Evolutionary conservation across 2,888 invertebrate species (phyloP).

Genomic region (Scaptomyza reducta): DNA sequence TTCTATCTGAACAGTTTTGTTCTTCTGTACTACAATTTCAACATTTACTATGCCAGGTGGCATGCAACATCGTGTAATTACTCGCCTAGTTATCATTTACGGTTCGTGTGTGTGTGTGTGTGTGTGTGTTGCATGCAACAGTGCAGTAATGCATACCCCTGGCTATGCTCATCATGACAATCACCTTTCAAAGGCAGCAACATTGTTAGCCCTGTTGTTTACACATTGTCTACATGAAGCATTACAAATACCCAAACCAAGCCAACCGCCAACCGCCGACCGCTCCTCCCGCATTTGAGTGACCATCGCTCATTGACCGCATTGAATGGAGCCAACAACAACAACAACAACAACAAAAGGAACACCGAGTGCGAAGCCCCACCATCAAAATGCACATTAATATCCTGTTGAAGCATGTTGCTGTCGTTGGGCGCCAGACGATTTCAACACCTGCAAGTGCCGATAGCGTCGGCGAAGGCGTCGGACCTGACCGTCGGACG

Average conservation of each 20-base stretch:
- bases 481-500: constrained; percentile 2
- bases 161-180: constrained; percentile 15
- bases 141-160: too few relatives aligned
- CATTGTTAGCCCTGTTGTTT: constrained; percentile 67
- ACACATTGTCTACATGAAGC: constrained; percentile 70
- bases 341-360: not conserved
- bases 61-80: constrained; percentile 26
- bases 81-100: constrained; percentile 35
- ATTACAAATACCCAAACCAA: constrained; percentile 44
- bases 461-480: constrained; percentile 11
- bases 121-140: not conserved
- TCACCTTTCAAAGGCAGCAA: constrained; percentile 32
- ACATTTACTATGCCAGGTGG: constrained; percentile 6
- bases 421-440: constrained; percentile 50
- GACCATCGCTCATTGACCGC: constrained; percentile 39
- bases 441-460: constrained; percentile 55
- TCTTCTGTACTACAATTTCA: not conserved
- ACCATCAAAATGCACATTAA: constrained; percentile 56
- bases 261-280: not conserved
- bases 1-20: not conserved
- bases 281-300: constrained; percentile 9
- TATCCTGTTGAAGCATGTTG: constrained; percentile 61
- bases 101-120: not conserved
- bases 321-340: constrained; percentile 5
- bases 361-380: constrained; percentile 6